Base-by-base conservation (phyloP, 2,888 invertebrate genomes). In the Pandemis heparana region DNA sequence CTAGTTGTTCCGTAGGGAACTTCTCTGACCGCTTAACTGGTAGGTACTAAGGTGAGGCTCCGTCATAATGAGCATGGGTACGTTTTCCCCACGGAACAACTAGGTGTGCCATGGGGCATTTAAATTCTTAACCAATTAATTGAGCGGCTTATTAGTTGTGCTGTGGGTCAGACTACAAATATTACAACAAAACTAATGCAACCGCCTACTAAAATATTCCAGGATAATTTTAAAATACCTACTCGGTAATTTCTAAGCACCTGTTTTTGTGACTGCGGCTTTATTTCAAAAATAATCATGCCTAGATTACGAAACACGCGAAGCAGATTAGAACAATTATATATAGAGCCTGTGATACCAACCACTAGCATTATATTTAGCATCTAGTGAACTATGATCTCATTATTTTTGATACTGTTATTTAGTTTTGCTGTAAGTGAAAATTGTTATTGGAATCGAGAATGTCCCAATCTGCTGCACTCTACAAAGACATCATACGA, bases 401-500 rank as follows among this genome's bases (percentile, higher is more conserved):
- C 60, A 0, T 43, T 65, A 12, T n/a, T 73, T 3, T 7, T 70
- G 8, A 16, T 53, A 41, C 5, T 63, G 16, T 6, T 69, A 9
- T 9, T 64, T 39, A 51, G 56, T 16, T 46, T 18, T 1, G 77
- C 18, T 0, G 60, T 18, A 32, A 39, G 65, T 60, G 74, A 74
- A n/a, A 60, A 51, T 39, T 74, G 74, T 46, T 77, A 78, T 41
- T 78, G 74, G 74, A 77, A 77, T 39, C 66, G 75, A 48, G 41
- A 66, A n/a, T 78, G 77, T 70, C 75, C 79, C 10, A 77, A 78
- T 66, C 60, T 75, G 48, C 72, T 75, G 61, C 79, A 76, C 69
- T 71, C 77, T 12, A 75, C 79, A 8, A 80, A 79, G 60, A 78
- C 81, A 10, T 53, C 76, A 1, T 80, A 81, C 63, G 77, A 79